These are phyloP conservation scores for Morpho achilles DNA, from an alignment of 2,888 invertebrate genomes.

Conservation along the genomic window DNA sequence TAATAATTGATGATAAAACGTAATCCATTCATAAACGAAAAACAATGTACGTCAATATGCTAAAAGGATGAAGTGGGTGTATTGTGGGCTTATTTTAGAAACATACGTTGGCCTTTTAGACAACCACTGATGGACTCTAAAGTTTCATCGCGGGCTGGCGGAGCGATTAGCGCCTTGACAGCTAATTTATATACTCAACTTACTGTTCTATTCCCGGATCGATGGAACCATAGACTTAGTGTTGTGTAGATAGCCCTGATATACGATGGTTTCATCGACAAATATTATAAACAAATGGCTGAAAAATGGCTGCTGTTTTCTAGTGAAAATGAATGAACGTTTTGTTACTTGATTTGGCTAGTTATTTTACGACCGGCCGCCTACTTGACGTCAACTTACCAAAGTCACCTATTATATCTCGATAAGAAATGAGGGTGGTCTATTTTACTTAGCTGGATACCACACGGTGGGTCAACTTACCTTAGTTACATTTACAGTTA, in stretches of 20 bases:
- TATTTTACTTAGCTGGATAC: no score
- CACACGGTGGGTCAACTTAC: no score
- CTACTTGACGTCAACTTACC: no score
- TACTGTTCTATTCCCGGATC: slow-evolving; percentile 70
- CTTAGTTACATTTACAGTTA: no score
- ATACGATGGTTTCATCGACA: no score
- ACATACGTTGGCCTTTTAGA: slow-evolving; percentile 62
- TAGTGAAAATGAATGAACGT: no score
- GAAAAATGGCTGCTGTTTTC: no score
- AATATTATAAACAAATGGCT: no score
- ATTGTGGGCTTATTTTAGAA: slow-evolving; percentile 64
- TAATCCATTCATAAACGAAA: slow-evolving; percentile 39
- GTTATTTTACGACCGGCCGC: no score
- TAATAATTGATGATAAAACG: slow-evolving; percentile 27
- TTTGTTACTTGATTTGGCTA: no score
- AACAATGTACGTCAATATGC: slow-evolving; percentile 32
- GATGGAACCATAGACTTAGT: slow-evolving; percentile 42
- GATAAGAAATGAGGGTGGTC: no score
- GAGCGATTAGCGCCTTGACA: slow-evolving; percentile 76
- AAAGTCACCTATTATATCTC: no score
- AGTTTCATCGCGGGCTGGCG: slow-evolving; percentile 77
- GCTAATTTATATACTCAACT: slow-evolving; percentile 78
- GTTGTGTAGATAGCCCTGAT: slow-evolving; percentile 43
- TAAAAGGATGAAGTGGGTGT: slow-evolving; percentile 54
- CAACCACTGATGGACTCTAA: slow-evolving; percentile 72